Evolutionary conservation across 2,888 invertebrate genomes (phyloP).

Genomic region (Himalopsyche japonica): DNA sequence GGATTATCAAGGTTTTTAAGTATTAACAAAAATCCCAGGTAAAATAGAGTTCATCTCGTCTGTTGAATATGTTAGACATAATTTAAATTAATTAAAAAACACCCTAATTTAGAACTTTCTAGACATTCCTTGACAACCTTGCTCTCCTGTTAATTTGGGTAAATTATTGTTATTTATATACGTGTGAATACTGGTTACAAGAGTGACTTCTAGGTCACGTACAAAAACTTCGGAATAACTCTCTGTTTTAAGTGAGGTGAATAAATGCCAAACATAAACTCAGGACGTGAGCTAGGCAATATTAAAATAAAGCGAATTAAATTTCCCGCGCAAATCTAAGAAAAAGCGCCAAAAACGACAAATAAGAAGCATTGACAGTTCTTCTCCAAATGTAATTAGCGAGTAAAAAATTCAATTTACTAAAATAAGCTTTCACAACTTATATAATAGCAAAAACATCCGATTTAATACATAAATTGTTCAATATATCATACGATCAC

Average conservation of each 20-base stretch:
- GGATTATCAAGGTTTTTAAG: too few relatives aligned
- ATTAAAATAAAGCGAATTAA: slow-evolving; percentile 32
- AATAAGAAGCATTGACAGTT: neutral
- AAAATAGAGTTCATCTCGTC: too few relatives aligned
- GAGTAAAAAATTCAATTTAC: too few relatives aligned
- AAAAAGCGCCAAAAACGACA: neutral
- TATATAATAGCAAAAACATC: too few relatives aligned
- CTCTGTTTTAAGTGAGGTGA: slow-evolving; percentile 14
- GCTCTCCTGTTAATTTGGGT: neutral
- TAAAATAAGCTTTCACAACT: too few relatives aligned
- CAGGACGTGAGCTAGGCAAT: slow-evolving; percentile 20
- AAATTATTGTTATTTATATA: neutral
- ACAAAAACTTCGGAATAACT: neutral
- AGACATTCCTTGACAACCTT: too few relatives aligned
- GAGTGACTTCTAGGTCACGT: neutral
- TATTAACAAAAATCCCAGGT: too few relatives aligned
- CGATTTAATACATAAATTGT: too few relatives aligned
- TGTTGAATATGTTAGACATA: too few relatives aligned
- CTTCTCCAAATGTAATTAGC: neutral
- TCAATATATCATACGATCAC: too few relatives aligned
- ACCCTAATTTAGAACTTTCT: too few relatives aligned
- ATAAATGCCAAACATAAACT: slow-evolving; percentile 28
- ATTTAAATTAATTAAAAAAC: too few relatives aligned
- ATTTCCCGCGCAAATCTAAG: neutral
- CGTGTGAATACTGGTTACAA: neutral